Evolutionary conservation across 2,797 vertebrate genomes (phyloP), one percentile per base, ranked within the genome.

Genomic region (Lithobates pipiens): DNA sequence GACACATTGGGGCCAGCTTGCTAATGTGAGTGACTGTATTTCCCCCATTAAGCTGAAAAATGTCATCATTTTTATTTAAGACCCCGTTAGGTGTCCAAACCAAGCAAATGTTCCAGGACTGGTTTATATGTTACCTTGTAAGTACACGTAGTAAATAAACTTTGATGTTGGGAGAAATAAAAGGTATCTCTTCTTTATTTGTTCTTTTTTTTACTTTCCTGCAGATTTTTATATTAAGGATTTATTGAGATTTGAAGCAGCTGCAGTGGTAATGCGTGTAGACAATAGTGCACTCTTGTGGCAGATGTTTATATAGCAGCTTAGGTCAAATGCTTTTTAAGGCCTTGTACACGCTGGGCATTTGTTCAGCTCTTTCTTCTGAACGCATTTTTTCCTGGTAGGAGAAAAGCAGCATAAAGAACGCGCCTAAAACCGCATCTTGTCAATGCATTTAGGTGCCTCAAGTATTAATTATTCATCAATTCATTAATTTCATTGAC

Each of bases 1-100:
- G 69, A 9, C 79, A 81, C 79, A 81, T 81, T 72, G 79, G 54
- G 69, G 69, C 29, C 69, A 42, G 13, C 61, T 81, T 57, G 79
- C 36, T 72, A 16, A 72, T 50, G 10, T 63, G n/a, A 72, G n/a
- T 72, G 32, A 27, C 69, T 23, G 69, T 8, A 73, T 54, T 81
- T 10, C 32, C 72, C 32, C 29, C 70, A 80, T 72, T 80, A 80
- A n/a, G 10, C 27, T 16, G 32, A 61, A 63, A 72, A 32, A 39
- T 81, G 50, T 81, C 79, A 72, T 32, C n/a, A 10, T n/a, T 81
- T 61, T 29, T 67, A 71, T 36, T n/a, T 54, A 32, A 39, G 27
- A 36, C 44, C 44, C 10, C 23, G 7, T 29, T 15, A 57, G 29
- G 7, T 71, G 78, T 44, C 71, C 21, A 73, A 42, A 50, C 44